Conservation (phyloP, 1,140 invertebrate genomes). For the Notospermus geniculatus region DNA sequence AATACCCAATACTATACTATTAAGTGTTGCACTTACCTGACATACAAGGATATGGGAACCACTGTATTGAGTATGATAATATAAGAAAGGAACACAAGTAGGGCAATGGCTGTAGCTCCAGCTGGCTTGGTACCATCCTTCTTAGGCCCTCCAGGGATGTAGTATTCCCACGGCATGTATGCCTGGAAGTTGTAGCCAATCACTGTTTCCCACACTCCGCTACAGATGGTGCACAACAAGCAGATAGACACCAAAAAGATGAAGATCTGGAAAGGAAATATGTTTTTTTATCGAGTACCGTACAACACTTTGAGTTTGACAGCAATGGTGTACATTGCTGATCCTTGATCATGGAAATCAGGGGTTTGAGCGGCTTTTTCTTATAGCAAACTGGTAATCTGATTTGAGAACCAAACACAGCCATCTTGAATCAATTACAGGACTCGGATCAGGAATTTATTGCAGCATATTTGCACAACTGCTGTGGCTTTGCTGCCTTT, state of each 20-base stretch:
- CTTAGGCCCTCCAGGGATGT: constrained; percentile 68
- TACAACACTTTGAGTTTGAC: too few species aligned
- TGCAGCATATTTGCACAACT: too few species aligned
- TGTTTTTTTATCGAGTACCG: too few species aligned
- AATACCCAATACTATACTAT: too few species aligned
- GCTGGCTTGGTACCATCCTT: constrained; percentile 50
- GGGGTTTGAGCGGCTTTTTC: too few species aligned
- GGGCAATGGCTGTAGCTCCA: constrained; percentile 88
- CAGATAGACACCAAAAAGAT: constrained; percentile 97
- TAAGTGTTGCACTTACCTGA: constrained; percentile 79
- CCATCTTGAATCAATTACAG: too few species aligned
- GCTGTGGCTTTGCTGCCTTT: too few species aligned
- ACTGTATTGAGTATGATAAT: constrained; percentile 99
- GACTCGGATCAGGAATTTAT: too few species aligned
- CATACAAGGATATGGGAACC: constrained; percentile 99
- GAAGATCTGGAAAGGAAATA: constrained; percentile 78
- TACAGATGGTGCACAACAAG: constrained; percentile 94
- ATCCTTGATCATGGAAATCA: too few species aligned
- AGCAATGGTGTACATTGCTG: too few species aligned
- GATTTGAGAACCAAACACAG: too few species aligned
- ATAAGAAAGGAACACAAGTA: constrained; percentile 98
- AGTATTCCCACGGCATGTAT: constrained; percentile 92
- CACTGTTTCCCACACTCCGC: constrained; percentile 92
- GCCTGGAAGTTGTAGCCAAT: constrained; percentile 75
- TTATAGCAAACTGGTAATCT: too few species aligned